These are phyloP conservation scores for Cheilosia grossa DNA, from an alignment of 2,888 invertebrate genomes.

Conservation along the genomic window DNA sequence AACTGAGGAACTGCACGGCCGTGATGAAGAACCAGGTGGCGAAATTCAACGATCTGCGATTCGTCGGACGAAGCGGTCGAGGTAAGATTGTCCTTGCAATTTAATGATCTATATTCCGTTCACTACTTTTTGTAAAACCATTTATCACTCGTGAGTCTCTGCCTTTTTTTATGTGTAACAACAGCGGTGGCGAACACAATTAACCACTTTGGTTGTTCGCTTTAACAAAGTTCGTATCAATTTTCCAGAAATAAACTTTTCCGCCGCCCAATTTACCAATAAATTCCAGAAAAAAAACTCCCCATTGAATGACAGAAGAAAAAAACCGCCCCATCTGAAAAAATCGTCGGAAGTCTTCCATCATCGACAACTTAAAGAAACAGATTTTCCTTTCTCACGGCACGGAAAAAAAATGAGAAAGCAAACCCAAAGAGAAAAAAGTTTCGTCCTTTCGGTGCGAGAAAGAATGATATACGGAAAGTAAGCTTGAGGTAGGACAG, in stretches of 20 bases:
- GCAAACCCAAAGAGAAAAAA: slow-evolving; percentile 50
- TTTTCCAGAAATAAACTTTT: slow-evolving; percentile 72
- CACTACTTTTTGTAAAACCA: neutral
- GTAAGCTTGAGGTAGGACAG: slow-evolving; percentile 64
- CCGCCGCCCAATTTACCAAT: slow-evolving; percentile 69
- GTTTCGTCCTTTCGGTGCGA: slow-evolving; percentile 53
- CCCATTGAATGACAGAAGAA: slow-evolving; percentile 45
- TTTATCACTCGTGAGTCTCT: no score
- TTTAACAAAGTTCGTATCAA: slow-evolving; percentile 66
- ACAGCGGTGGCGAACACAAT: slow-evolving; percentile 54
- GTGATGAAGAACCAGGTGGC: slow-evolving; percentile 99
- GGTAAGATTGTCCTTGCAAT: slow-evolving; percentile 87
- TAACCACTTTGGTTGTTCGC: slow-evolving; percentile 73
- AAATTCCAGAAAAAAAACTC: slow-evolving; percentile 35
- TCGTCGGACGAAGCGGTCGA: slow-evolving; percentile 99
- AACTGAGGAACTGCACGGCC: slow-evolving; percentile 96
- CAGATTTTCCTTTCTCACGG: slow-evolving; percentile 72
- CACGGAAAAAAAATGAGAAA: neutral
- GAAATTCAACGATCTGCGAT: slow-evolving; percentile 98
- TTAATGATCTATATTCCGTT: neutral
- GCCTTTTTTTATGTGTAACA: neutral
- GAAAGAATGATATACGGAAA: slow-evolving; percentile 24
- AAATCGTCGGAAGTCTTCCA: slow-evolving; percentile 4
- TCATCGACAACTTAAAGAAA: slow-evolving; percentile 20
- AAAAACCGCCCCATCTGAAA: slow-evolving; percentile 40